These are phyloP conservation scores for Protaetia brevitarsis DNA, from an alignment of 1,140 invertebrate genomes.

Conservation along the genomic window DNA sequence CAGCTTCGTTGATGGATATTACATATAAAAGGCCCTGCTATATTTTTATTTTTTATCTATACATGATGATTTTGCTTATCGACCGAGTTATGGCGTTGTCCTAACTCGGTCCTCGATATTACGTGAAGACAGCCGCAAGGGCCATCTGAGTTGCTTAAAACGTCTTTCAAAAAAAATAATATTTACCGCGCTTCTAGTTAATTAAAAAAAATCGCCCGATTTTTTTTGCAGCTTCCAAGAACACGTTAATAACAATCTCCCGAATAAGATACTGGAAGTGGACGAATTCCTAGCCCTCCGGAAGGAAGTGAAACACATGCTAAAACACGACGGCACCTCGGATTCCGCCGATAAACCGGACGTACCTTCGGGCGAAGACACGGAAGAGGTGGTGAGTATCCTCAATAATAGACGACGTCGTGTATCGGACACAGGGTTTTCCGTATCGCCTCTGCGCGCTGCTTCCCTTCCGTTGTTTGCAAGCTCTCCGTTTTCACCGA, in stretches of 20 bases:
- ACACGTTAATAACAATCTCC: constrained; percentile 77
- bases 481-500: no score
- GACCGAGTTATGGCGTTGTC: constrained; percentile 20
- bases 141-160: constrained; percentile 11
- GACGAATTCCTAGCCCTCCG: constrained; percentile 81
- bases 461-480: no score
- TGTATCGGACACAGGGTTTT: not conserved
- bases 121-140: constrained; percentile 19
- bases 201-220: no score
- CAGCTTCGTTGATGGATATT: no score
- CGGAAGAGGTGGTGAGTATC: constrained; percentile 53
- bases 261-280: constrained; percentile 72
- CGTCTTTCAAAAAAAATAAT: not conserved
- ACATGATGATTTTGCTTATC: constrained; percentile 25
- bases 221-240: constrained; percentile 72
- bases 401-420: constrained; percentile 9
- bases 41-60: no score
- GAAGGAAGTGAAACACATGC: constrained; percentile 64
- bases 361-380: constrained; percentile 55
- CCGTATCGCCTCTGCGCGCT: no score
- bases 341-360: constrained; percentile 52
- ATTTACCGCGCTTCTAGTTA: not conserved
- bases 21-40: no score
- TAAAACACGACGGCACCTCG: constrained; percentile 49
- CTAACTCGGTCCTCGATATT: constrained; percentile 11